Conservation (phyloP, 2,797 vertebrate genomes). For the Meda fulgida region DNA sequence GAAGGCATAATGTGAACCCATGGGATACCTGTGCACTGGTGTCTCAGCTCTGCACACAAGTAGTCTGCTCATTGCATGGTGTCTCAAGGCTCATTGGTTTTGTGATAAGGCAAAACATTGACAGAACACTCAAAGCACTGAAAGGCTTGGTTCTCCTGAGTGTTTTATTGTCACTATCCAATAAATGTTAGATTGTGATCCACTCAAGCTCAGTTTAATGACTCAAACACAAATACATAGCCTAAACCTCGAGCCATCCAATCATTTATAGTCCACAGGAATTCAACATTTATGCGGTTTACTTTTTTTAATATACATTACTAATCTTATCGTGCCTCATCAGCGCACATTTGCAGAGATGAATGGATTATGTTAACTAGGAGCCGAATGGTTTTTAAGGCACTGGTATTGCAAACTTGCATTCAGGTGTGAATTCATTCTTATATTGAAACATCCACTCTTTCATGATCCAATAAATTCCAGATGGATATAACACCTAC, state of each 20-base stretch:
- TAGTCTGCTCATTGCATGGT: constrained; percentile 42
- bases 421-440: not conserved
- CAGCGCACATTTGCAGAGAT: not conserved
- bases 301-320: not conserved
- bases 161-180: constrained; percentile 44
- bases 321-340: not conserved
- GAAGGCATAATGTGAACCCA: constrained; percentile 12
- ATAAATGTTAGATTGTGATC: constrained; percentile 41
- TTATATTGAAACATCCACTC: not conserved
- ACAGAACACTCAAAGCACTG: constrained; percentile 38
- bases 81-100: constrained; percentile 51
- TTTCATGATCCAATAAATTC: not conserved
- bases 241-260: not conserved
- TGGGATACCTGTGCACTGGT: constrained; percentile 8
- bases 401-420: not conserved
- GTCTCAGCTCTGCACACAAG: constrained; percentile 20
- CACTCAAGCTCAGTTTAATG: constrained; percentile 40
- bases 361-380: not conserved
- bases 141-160: constrained; percentile 40
- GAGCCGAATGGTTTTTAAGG: not conserved
- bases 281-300: not conserved
- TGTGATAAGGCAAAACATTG: constrained; percentile 43
- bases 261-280: not conserved
- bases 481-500: not conserved
- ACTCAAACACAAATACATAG: constrained; percentile 5